Evolutionary conservation across 2,113 vertebrate genomes (phyloP).

Genomic region (Anser cygnoides): DNA sequence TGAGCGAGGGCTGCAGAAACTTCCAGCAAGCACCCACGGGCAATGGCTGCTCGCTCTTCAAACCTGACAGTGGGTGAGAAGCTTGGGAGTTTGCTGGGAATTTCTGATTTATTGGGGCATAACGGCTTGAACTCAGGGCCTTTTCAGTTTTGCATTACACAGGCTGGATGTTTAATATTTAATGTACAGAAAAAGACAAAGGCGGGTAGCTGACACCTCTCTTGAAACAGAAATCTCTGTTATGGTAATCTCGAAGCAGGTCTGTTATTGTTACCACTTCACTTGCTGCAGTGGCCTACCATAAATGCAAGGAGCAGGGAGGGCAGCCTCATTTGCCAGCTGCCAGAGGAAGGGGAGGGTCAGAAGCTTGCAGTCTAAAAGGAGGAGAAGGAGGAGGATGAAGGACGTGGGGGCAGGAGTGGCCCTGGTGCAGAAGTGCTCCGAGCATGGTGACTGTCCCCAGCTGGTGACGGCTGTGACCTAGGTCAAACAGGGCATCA

Average conservation of each 20-base stretch:
- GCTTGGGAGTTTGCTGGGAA: not conserved
- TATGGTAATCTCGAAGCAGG: not conserved
- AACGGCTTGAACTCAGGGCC: not conserved
- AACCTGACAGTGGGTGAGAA: not conserved
- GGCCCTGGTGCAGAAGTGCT: not conserved
- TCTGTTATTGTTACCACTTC: not conserved
- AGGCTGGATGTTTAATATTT: slow-evolving; percentile 27
- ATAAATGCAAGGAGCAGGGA: not conserved
- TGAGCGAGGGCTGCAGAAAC: not conserved
- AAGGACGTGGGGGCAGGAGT: not conserved
- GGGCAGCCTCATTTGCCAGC: not conserved
- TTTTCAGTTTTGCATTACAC: not conserved
- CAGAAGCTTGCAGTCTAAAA: not conserved
- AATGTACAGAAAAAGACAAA: slow-evolving; percentile 4
- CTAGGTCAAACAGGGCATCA: not conserved
- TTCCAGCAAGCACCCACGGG: not conserved
- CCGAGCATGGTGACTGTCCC: not conserved
- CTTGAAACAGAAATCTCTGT: not conserved
- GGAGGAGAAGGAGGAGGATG: not conserved
- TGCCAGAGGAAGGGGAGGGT: accelerated
- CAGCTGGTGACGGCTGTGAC: not conserved
- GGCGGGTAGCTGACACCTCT: not conserved
- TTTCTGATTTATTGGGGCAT: not conserved
- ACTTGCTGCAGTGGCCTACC: not conserved
- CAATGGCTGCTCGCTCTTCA: not conserved